Evolutionary conservation across 2,797 vertebrate genomes (phyloP).

Genomic region (Prionace glauca): DNA sequence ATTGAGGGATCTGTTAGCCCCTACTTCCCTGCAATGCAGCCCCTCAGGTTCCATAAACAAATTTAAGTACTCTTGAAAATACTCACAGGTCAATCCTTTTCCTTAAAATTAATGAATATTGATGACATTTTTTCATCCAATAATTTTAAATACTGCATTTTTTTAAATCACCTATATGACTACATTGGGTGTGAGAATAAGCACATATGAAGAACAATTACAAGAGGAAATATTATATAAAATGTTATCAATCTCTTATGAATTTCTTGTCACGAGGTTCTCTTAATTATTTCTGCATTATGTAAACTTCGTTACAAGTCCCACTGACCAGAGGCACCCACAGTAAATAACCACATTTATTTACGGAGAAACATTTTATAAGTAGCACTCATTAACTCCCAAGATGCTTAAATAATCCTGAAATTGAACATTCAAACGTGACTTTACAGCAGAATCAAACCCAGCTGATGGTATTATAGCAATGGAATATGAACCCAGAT

Average conservation of each 20-base stretch:
- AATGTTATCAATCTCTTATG: neutral
- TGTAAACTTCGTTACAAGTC: slow-evolving; percentile 23
- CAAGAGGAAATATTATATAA: neutral
- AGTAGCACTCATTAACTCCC: neutral
- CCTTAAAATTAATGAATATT: slow-evolving; percentile 47
- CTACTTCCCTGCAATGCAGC: slow-evolving; percentile 38
- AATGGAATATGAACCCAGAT: slow-evolving; percentile 3
- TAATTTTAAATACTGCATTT: neutral
- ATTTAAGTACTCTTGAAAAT: slow-evolving; percentile 48
- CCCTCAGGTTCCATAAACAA: slow-evolving; percentile 45
- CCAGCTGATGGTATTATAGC: neutral
- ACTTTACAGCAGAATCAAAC: neutral
- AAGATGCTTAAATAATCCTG: slow-evolving; percentile 10
- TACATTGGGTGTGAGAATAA: neutral
- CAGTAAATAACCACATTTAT: neutral
- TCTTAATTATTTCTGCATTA: neutral
- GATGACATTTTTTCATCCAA: slow-evolving; percentile 43
- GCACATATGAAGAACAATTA: neutral
- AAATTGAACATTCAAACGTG: neutral
- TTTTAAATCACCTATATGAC: neutral
- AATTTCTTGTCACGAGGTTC: neutral
- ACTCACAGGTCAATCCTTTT: slow-evolving; percentile 40
- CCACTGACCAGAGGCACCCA: neutral
- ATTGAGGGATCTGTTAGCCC: slow-evolving; percentile 49
- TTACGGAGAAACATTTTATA: neutral